Conservation (phyloP, 2,113 vertebrate species). For the Alectura lathami region DNA sequence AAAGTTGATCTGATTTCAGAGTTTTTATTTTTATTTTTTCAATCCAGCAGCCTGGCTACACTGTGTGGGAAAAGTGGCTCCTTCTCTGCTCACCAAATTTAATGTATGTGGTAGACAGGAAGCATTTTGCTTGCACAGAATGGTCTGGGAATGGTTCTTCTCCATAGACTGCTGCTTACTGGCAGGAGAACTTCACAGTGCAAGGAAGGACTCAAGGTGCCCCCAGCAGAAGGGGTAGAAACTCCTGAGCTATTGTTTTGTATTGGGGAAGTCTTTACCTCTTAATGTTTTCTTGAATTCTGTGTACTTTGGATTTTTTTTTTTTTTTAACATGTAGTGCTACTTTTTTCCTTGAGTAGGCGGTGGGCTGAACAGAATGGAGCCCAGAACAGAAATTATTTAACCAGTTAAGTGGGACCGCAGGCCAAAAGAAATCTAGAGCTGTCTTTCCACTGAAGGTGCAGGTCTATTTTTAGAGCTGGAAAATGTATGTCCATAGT, state of each 20-base stretch:
- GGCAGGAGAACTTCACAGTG: background rate
- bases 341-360: background rate
- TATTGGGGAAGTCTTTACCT: background rate
- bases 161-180: background rate
- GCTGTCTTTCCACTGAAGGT: background rate
- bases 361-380: background rate
- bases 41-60: background rate
- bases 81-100: background rate
- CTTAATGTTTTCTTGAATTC: background rate
- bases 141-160: background rate
- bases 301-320: background rate
- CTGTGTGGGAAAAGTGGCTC: background rate
- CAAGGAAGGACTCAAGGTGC: background rate
- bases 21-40: background rate
- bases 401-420: background rate
- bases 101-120: background rate
- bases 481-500: background rate
- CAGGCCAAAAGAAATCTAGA: background rate
- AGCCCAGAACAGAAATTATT: background rate
- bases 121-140: background rate
- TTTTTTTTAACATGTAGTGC: background rate
- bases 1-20: background rate
- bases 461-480: background rate
- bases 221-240: accelerated
- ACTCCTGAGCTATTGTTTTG: background rate